These are phyloP conservation scores for Doryteuthis pealeii DNA, from an alignment of 1,140 invertebrate genomes.

Conservation along the genomic window DNA sequence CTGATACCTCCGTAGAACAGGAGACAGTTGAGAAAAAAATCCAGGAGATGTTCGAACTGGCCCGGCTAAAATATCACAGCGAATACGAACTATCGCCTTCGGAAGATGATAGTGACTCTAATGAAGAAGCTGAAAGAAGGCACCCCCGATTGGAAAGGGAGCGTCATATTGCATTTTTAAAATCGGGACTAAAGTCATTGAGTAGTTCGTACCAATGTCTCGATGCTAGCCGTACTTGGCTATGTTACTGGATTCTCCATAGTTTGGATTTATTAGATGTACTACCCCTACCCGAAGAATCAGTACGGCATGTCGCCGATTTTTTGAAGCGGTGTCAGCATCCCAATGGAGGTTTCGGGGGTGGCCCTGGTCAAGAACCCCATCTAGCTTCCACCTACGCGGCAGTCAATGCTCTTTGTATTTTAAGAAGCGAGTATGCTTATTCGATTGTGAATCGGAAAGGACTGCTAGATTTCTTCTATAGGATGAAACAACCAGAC, in stretches of 20 bases:
- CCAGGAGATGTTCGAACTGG: background rate
- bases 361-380: constrained; percentile 85
- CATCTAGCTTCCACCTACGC: constrained; percentile 98
- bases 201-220: constrained; percentile 74
- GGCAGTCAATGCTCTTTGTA: constrained; percentile 88
- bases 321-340: constrained; percentile 74
- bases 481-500: background rate
- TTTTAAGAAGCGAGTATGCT: constrained; percentile 84
- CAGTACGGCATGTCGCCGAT: constrained; percentile 59
- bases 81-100: background rate
- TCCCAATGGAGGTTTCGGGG: constrained; percentile 86
- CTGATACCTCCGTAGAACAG: background rate
- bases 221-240: constrained; percentile 92
- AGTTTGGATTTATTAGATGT: constrained; percentile 80
- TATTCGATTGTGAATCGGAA: constrained; percentile 84
- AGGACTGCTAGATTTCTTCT: constrained; percentile 4
- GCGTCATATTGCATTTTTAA: constrained; percentile 64
- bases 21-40: background rate
- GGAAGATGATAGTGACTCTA: background rate
- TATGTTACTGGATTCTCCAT: constrained; percentile 94
- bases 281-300: constrained; percentile 65
- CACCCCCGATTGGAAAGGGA: constrained; percentile 33
- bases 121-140: background rate
- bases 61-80: background rate
- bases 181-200: constrained; percentile 70